Evolutionary conservation across 2,113 vertebrate species (phyloP).

Genomic region (Melanerpes aurifrons): DNA sequence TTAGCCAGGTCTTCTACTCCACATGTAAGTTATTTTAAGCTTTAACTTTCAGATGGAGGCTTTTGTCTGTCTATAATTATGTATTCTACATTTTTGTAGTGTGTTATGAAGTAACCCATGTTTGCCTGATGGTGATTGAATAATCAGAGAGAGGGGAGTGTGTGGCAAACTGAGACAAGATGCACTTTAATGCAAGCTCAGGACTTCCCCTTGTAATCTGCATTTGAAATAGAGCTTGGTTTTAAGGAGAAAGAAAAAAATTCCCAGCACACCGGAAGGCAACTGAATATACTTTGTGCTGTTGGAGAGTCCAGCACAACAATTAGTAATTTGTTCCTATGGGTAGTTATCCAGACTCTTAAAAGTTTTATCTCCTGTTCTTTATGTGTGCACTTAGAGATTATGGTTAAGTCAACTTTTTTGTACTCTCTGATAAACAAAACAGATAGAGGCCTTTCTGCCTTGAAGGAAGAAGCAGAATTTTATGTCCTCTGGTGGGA

Average conservation of each 20-base stretch:
- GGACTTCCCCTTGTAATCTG: background rate
- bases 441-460: background rate
- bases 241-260: background rate
- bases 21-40: background rate
- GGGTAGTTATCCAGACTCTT: background rate
- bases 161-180: background rate
- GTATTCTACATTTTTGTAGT: background rate
- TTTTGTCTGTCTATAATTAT: background rate
- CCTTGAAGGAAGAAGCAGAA: background rate
- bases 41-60: background rate
- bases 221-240: background rate
- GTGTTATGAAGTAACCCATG: background rate
- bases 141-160: background rate
- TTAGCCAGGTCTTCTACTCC: background rate
- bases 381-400: background rate
- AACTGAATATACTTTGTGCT: background rate
- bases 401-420: background rate
- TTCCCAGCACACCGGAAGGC: background rate
- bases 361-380: background rate
- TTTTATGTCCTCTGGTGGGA: background rate
- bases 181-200: background rate
- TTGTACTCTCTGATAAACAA: background rate
- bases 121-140: background rate
- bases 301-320: background rate
- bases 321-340: background rate